Evolutionary conservation across 2,797 vertebrate genomes (phyloP).

Genomic region (Trichosurus vulpecula): DNA sequence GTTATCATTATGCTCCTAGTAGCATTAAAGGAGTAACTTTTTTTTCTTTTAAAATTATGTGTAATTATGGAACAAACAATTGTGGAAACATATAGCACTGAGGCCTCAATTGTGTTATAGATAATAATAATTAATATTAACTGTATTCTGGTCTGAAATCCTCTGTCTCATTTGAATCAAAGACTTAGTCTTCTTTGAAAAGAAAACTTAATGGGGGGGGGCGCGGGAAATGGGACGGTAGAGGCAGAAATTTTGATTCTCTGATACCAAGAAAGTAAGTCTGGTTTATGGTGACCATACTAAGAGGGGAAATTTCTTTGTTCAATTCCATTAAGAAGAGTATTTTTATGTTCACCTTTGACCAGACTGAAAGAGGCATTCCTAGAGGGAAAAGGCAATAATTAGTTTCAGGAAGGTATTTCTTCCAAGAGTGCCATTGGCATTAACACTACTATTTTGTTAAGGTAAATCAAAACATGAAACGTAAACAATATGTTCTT

Average conservation of each 20-base stretch:
- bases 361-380: neutral
- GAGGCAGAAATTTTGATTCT: neutral
- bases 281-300: neutral
- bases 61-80: conserved; percentile 36
- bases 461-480: neutral
- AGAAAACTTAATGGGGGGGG: neutral
- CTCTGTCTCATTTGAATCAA: neutral
- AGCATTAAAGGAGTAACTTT: neutral
- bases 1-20: neutral
- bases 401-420: neutral
- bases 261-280: neutral
- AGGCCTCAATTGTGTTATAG: neutral
- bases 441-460: neutral
- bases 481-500: neutral
- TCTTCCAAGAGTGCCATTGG: neutral
- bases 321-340: neutral
- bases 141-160: neutral
- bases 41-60: conserved; percentile 35
- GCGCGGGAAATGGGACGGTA: too few relatives aligned
- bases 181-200: neutral
- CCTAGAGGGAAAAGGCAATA: neutral
- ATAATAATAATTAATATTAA: neutral
- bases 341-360: neutral
- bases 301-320: neutral
- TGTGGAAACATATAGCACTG: neutral